A percentile compares a stretch with the other conserved stretches of the same genome.
Evolutionary conservation across 64 coral and sea anemone genomes (phyloP).

Genomic region (Actinia equina): DNA sequence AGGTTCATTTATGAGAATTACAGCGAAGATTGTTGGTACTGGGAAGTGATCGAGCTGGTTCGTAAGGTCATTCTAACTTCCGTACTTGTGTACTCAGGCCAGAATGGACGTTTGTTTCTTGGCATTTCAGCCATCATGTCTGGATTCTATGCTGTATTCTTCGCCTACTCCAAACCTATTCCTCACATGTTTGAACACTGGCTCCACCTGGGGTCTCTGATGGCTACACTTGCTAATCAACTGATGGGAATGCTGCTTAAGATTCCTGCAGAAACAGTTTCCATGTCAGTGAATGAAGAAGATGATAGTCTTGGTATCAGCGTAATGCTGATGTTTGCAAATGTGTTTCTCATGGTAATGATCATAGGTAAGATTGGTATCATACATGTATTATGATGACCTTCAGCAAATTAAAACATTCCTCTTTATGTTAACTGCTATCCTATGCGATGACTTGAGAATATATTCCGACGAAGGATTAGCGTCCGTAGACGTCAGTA

Average conservation of each 20-base stretch:
- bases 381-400: not conserved
- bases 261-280: constrained; percentile 43
- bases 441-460: too few relatives aligned
- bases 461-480: too few relatives aligned
- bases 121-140: constrained; percentile 25
- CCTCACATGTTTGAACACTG: constrained; percentile 36
- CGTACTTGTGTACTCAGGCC: constrained; percentile 1
- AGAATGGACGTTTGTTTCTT: constrained; percentile 32
- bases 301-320: constrained; percentile 30
- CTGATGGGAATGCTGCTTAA: constrained; percentile 47
- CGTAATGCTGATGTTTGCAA: constrained; percentile 39
- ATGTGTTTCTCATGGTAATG: constrained; percentile 43
- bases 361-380: constrained; percentile 37
- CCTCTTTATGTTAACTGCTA: not conserved
- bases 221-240: constrained; percentile 42
- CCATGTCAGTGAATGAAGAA: constrained; percentile 3
- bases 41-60: constrained; percentile 51
- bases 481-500: not conserved
- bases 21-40: constrained; percentile 42
- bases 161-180: constrained; percentile 48
- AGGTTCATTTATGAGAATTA: constrained; percentile 31
- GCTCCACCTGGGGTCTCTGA: constrained; percentile 46
- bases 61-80: constrained; percentile 53
- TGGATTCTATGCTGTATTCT: constrained; percentile 43
- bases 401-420: not conserved